Conservation (phyloP, 2,113 vertebrate genomes). For the Tenebrosternarchus preto region DNA sequence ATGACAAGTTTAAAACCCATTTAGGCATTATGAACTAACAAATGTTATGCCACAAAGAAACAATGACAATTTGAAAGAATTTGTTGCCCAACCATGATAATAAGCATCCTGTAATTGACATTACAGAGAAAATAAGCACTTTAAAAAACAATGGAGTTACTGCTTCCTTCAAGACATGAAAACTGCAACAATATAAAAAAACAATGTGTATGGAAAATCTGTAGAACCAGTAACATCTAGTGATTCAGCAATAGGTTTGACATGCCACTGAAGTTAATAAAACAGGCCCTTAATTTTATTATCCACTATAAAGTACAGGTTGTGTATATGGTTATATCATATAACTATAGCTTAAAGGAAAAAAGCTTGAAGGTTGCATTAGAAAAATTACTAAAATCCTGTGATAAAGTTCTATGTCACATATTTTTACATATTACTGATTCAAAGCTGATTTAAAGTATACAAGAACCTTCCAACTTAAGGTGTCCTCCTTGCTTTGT, state of each 20-base stretch:
- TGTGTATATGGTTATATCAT: neutral
- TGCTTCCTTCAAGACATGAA: slow-evolving; percentile 20
- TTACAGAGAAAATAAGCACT: slow-evolving; percentile 28
- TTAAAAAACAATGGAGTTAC: slow-evolving; percentile 24
- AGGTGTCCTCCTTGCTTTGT: slow-evolving; percentile 70
- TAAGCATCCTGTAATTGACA: slow-evolving; percentile 41
- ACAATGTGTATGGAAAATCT: neutral
- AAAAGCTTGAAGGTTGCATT: neutral
- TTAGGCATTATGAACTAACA: slow-evolving; percentile 31
- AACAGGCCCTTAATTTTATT: slow-evolving; percentile 7
- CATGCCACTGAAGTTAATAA: neutral
- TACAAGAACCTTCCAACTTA: slow-evolving; percentile 64
- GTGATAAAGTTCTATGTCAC: neutral
- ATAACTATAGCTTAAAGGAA: neutral
- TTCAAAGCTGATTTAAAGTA: slow-evolving; percentile 59
- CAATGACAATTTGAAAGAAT: slow-evolving; percentile 40
- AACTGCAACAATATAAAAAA: slow-evolving; percentile 32
- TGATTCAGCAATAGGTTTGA: no score
- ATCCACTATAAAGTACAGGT: slow-evolving; percentile 11
- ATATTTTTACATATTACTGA: slow-evolving; percentile 9
- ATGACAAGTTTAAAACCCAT: slow-evolving; percentile 35
- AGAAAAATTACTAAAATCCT: neutral
- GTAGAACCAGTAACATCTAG: slow-evolving; percentile 1
- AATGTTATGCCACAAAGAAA: slow-evolving; percentile 39
- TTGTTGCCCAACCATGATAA: slow-evolving; percentile 34